Percentiles rank a stretch among this genome's conserved stretches.
phyloP scores from a whole-genome alignment of 2,113 vertebrate genomes.

The Ursus arctos region DNA sequence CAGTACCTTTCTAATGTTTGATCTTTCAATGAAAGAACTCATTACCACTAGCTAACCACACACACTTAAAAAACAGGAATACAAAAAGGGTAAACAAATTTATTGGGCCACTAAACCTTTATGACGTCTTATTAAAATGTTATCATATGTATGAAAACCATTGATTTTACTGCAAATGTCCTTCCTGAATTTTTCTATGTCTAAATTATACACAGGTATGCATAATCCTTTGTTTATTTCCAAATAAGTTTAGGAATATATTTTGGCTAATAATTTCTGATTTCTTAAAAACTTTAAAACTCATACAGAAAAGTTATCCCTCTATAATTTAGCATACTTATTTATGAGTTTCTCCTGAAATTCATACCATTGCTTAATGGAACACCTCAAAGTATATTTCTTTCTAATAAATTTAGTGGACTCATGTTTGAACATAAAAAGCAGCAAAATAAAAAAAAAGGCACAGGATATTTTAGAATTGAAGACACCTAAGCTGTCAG shows the following conservation, averaged over 20 bases:
- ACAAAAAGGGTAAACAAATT: neutral
- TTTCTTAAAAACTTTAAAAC: constrained; percentile 52
- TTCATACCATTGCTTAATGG: constrained; percentile 15
- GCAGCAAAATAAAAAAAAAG: constrained; percentile 34
- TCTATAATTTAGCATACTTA: neutral
- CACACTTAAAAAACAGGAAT: neutral
- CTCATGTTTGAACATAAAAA: constrained; percentile 14
- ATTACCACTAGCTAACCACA: neutral
- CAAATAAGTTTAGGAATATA: constrained; percentile 2
- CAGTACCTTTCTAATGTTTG: constrained; percentile 9
- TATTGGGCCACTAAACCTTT: neutral
- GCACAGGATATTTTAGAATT: constrained; percentile 21
- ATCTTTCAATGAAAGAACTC: neutral
- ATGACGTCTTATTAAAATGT: constrained; percentile 22
- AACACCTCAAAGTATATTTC: neutral
- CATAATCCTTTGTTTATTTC: neutral
- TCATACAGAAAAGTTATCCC: neutral
- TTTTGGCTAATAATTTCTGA: neutral
- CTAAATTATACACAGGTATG: neutral
- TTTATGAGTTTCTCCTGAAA: constrained; percentile 40
- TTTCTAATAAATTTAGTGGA: constrained; percentile 34
- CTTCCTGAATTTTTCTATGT: neutral
- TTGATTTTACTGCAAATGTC: constrained; percentile 33
- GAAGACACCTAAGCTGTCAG: neutral
- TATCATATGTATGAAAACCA: constrained; percentile 19